Base-by-base conservation (phyloP, 2,113 vertebrate species). In the Triplophysa rosa region DNA sequence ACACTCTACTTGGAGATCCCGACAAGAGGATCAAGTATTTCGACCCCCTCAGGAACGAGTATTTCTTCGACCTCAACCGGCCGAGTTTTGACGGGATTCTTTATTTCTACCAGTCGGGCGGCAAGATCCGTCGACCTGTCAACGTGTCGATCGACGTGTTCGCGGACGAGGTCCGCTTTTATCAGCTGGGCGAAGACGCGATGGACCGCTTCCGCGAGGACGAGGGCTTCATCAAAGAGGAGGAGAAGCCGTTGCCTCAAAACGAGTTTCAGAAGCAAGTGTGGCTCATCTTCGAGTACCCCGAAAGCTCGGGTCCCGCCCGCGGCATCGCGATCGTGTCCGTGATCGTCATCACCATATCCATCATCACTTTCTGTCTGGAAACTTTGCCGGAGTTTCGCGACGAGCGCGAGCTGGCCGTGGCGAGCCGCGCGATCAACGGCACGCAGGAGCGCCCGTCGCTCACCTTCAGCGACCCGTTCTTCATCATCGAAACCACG, bases 211-310 rank as follows among this genome's bases (percentile, higher is more conserved):
- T 99, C 86, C 89, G 95, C 0, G 97, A 98, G 88, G 97, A 99
- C 0, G 97, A 99, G 83, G 97, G 97, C 7, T 98, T 97, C 81
- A 93, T 98, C 4, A 94, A 95, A 33, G 97, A 99, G 14, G 94
- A 98, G 82, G 95, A 99, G 84, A 95, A 95, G 77, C 95, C 95
- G 0, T 89, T 99, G 86, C 97, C 97, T 0, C 84, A 88, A 72
- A 93, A 94, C 0, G 95, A 96, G 82, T 97, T 99, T 85, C 97
- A 99, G 87, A 95, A 96, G 42, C 96, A 99, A 85, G 95, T 98
- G n/a, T 98, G 97, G 97, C 95, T 99, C 10, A 95, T 99, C 45
- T 99, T 99, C 8, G 96, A 99, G 84, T 98, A 98, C 26, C 97
- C 97, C 0, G 97, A 99, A 79, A 98, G 97, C 84, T 98, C 96